A percentile compares a stretch with the other conserved stretches of the same genome.
Conservation (phyloP, 64 coral and sea anemone genomes). For the Montipora efflorescens region DNA sequence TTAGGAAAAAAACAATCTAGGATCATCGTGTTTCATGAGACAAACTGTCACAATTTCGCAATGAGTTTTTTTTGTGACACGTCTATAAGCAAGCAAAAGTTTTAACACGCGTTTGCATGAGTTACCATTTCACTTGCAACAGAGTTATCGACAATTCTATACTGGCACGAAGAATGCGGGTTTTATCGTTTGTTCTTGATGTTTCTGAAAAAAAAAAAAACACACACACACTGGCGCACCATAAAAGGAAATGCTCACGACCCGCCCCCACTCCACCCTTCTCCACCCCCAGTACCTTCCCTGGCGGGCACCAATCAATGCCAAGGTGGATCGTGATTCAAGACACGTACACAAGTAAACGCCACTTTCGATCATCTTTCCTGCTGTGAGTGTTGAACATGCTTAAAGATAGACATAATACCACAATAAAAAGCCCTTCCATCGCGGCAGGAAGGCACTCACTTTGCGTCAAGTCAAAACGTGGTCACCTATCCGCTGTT, state of each 20-base stretch:
- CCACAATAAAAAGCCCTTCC: too few species aligned
- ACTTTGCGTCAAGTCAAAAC: too few species aligned
- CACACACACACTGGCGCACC: not conserved
- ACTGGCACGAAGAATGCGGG: too few species aligned
- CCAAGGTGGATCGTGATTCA: not conserved
- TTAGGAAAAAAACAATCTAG: not conserved
- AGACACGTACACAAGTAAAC: not conserved
- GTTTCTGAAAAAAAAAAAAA: too few species aligned
- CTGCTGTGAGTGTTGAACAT: not conserved
- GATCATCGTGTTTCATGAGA: not conserved
- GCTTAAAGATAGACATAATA: not conserved
- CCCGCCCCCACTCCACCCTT: not conserved
- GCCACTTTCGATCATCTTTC: not conserved
- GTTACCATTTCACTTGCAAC: too few species aligned
- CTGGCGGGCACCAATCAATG: not conserved
- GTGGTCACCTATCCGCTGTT: too few species aligned
- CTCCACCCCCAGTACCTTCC: not conserved
- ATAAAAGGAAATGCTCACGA: not conserved
- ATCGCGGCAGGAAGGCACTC: too few species aligned
- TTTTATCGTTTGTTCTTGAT: too few species aligned
- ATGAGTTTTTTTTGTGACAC: not conserved
- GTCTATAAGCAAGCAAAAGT: not conserved
- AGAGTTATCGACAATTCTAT: too few species aligned
- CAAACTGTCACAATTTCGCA: not conserved
- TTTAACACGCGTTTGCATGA: not conserved